Percentiles rank a stretch among this genome's conserved stretches.
These are phyloP conservation scores for Alviniconcha strummeri DNA, from an alignment of 2,888 invertebrate species.

Conservation along the genomic window DNA sequence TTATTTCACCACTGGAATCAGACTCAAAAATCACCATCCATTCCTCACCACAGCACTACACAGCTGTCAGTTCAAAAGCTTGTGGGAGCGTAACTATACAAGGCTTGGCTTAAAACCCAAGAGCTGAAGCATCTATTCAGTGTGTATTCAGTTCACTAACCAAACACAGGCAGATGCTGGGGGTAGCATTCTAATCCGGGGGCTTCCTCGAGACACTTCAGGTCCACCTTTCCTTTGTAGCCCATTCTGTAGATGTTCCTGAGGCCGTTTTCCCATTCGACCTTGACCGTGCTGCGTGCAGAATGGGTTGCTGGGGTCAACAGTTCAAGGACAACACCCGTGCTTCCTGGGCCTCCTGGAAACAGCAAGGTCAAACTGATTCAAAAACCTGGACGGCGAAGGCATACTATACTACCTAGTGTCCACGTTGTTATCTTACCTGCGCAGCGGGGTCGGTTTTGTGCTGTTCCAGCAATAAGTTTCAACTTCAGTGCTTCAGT, in stretches of 20 bases:
- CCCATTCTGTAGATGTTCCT: constrained; percentile 88
- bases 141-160: constrained; percentile 69
- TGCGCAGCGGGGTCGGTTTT: no score
- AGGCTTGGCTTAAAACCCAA: no score
- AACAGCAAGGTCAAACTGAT: not conserved
- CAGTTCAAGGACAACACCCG: constrained; percentile 86
- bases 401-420: no score
- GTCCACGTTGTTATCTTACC: no score
- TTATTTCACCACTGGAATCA: no score
- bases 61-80: no score
- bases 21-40: no score
- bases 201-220: constrained; percentile 84
- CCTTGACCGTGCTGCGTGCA: constrained; percentile 88
- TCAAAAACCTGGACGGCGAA: not conserved
- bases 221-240: constrained; percentile 90
- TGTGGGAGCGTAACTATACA: no score
- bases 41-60: no score
- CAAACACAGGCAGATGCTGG: constrained; percentile 86
- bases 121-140: not conserved
- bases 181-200: constrained; percentile 83
- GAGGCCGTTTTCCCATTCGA: constrained; percentile 85
- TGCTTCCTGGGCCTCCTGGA: constrained; percentile 78
- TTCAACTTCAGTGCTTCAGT: no score
- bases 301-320: constrained; percentile 90
- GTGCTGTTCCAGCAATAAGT: no score